A percentile compares a stretch with the other conserved stretches of the same genome.
These are phyloP conservation scores for Apodemus agrarius DNA, from an alignment of 2,797 vertebrate genomes.

Conservation along the genomic window DNA sequence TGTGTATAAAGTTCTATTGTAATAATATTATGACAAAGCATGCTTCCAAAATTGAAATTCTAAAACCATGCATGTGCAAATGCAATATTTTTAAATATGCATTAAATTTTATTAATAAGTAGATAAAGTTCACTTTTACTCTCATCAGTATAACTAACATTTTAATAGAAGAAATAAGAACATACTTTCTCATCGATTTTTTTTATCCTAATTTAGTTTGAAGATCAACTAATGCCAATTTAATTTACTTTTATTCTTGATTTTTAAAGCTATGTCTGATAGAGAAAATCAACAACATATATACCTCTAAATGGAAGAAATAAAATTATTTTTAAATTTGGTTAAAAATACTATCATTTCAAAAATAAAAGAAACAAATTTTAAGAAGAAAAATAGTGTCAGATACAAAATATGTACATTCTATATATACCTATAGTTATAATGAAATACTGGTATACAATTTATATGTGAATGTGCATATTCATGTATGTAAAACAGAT, in stretches of 20 bases:
- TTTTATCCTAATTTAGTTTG: conserved; percentile 12
- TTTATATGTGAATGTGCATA: not conserved
- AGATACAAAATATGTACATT: not conserved
- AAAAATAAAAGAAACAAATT: not conserved
- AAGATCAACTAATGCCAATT: conserved; percentile 29
- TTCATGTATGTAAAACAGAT: not conserved
- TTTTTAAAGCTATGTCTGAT: conserved; percentile 32
- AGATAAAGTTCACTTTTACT: not conserved
- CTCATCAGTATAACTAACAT: conserved; percentile 37
- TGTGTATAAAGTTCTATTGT: not conserved
- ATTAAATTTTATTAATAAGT: conserved; percentile 22
- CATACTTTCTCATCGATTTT: conserved; percentile 18
- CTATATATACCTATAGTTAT: no score
- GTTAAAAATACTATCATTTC: not conserved
- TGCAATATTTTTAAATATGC: not conserved
- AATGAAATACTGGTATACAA: not conserved
- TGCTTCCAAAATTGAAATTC: conserved; percentile 24
- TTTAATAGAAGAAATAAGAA: conserved; percentile 18
- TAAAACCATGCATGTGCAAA: conserved; percentile 13
- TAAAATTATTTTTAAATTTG: not conserved
- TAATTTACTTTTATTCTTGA: conserved; percentile 15
- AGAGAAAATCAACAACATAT: not conserved
- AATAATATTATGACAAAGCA: conserved; percentile 26
- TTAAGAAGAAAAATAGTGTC: not conserved
- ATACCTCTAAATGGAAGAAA: not conserved